phyloP scores from a whole-genome alignment of 2,797 vertebrate genomes.

The Danio aesculapii region DNA sequence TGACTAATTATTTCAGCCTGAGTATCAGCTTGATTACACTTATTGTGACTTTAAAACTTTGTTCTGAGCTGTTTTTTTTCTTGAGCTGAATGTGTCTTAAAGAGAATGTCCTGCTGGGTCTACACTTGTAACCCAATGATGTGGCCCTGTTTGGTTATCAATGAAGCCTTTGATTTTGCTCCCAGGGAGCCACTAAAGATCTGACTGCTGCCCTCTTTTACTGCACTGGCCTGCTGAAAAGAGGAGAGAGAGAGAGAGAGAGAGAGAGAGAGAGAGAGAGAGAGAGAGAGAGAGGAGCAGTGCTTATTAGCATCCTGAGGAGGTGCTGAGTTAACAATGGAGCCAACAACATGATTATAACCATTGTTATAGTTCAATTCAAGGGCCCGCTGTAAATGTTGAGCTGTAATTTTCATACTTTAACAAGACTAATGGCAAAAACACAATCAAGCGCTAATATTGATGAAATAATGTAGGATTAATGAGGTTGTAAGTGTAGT shows the following conservation, averaged over 20 bases:
- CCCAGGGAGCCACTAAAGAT: constrained; percentile 79
- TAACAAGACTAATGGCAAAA: constrained; percentile 6
- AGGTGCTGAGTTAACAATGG: constrained; percentile 54
- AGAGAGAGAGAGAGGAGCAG: constrained; percentile 47
- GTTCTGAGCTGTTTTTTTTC: constrained; percentile 38
- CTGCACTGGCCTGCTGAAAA: constrained; percentile 61
- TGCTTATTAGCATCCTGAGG: constrained; percentile 61
- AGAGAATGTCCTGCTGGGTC: constrained; percentile 71
- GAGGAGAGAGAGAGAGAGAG: constrained; percentile 53
- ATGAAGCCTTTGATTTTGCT: constrained; percentile 82
- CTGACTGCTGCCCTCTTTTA: constrained; percentile 70
- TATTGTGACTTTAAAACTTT: constrained; percentile 48
- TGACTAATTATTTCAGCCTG: neutral
- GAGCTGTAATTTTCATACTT: constrained; percentile 10
- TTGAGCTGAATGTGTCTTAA: constrained; percentile 50
- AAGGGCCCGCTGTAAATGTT: constrained; percentile 21
- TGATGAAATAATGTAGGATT: neutral
- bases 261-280: constrained; percentile 50
- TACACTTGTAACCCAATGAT: constrained; percentile 83
- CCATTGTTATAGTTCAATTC: constrained; percentile 43
- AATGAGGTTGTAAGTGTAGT: neutral
- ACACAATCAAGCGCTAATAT: neutral
- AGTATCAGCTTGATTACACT: constrained; percentile 6
- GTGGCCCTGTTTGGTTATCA: constrained; percentile 82
- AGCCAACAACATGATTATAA: constrained; percentile 49